Percentiles rank a stretch among this genome's conserved stretches.
Conservation (phyloP, 2,888 invertebrate species). For the Agonopterix arenella region DNA sequence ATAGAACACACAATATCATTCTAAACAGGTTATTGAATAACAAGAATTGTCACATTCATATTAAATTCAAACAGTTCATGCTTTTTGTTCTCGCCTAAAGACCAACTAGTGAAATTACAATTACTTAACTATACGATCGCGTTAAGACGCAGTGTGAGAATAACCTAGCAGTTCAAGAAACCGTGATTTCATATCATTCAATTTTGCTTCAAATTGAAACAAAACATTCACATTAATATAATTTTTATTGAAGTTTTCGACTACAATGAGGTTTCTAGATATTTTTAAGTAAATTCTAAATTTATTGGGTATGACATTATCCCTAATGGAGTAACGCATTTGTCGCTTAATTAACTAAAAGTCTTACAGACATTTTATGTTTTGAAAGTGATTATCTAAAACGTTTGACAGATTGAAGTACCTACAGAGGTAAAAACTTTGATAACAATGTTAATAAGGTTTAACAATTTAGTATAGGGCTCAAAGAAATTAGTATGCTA, state of each 20-base stretch:
- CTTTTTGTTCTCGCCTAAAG: conserved; percentile 46
- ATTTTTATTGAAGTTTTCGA: conserved; percentile 47
- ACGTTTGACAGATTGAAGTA: too few relatives aligned
- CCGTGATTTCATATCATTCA: conserved; percentile 69
- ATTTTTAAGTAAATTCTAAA: conserved; percentile 63
- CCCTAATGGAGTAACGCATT: conserved; percentile 47
- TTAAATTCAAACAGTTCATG: conserved; percentile 2
- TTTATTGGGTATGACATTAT: conserved; percentile 70
- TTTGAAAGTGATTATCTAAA: too few relatives aligned
- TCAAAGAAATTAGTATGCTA: too few relatives aligned
- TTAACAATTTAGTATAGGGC: too few relatives aligned
- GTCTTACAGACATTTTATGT: too few relatives aligned
- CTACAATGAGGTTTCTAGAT: conserved; percentile 40
- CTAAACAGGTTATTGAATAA: background rate
- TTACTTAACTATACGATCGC: conserved; percentile 13
- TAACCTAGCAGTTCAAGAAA: conserved; percentile 4
- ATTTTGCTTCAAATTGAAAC: conserved; percentile 62
- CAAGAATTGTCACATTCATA: background rate
- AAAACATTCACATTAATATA: conserved; percentile 32
- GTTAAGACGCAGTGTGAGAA: conserved; percentile 64
- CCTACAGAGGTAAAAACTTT: too few relatives aligned
- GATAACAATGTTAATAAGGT: too few relatives aligned
- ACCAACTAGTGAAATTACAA: conserved; percentile 60
- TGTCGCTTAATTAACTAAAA: too few relatives aligned
- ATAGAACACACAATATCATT: conserved; percentile 8